Evolutionary conservation across 2,797 vertebrate genomes (phyloP), one percentile per base, ranked within the genome.

Genomic region (Cossypha dichroa): DNA sequence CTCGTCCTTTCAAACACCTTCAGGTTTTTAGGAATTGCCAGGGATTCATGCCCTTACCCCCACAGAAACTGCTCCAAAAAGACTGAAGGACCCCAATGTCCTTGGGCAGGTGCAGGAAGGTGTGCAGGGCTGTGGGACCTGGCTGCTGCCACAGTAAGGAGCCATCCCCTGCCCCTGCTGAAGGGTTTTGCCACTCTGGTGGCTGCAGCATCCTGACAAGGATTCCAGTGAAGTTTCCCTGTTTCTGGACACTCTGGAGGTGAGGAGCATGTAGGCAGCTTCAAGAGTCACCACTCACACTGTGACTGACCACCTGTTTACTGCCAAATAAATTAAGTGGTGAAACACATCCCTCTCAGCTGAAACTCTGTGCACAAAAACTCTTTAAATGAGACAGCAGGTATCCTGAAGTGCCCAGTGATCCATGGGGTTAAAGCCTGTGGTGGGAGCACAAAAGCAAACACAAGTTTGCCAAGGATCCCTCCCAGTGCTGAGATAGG

Each of bases 401-500:
- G 18, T 34, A 41, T 67, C 48, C 69, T 45, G 31, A 62, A 58
- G 38, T 13, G 28, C 33, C 45, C 34, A 25, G 34, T 9, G 52
- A 62, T 40, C 74, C 7, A 31, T 2, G 22, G 33, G 15, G n/a
- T 70, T 80, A 89, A 87, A 72, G 36, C 28, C 33, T 15, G 55
- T 26, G n/a, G 48, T 80, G n/a, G n/a, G 41, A 88, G 68, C 55
- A 79, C n/a, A 73, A 67, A 69, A 76, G 29, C 55, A 63, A 69
- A 52, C 0, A 1, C 17, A 3, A 20, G 19, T 85, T 93, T 90
- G 78, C 77, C 88, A 60, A 77, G 28, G 69, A 85, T 88, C 80
- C 45, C 85, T 92, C 72, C 63, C 55, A 75, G 76, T 11, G 16
- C 80, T 2, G 29, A 95, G 80, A 94, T 76, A 94, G 94, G 94